Percentiles rank a stretch among this genome's conserved stretches.
phyloP scores from a whole-genome alignment of 1,140 invertebrate species.

The Apocrypta bakeri region DNA sequence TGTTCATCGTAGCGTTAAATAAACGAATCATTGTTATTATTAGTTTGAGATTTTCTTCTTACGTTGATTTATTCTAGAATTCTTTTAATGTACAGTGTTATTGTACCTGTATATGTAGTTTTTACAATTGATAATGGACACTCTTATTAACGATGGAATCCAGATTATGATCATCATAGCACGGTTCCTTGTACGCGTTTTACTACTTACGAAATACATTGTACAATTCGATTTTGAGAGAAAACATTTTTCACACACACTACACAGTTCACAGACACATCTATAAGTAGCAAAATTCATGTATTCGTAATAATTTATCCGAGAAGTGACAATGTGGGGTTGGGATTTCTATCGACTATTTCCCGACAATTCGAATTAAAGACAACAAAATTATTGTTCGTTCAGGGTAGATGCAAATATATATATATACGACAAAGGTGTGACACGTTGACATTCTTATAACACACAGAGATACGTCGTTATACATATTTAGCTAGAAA shows the following conservation, averaged over 20 bases:
- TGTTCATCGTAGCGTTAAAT: conserved; percentile 22
- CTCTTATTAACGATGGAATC: not conserved
- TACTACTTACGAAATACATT: not conserved
- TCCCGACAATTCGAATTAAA: conserved; percentile 3
- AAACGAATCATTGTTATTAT: conserved; percentile 34
- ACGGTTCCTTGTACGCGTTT: not conserved
- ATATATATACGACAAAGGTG: not conserved
- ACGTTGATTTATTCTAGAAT: conserved; percentile 34
- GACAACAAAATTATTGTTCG: conserved; percentile 29
- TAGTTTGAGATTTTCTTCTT: conserved; percentile 23
- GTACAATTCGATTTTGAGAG: not conserved
- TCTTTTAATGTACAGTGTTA: conserved; percentile 29
- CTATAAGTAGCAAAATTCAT: no score
- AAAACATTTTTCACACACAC: not conserved
- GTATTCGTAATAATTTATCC: no score
- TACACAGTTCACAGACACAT: not conserved
- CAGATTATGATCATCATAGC: not conserved
- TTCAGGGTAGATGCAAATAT: conserved; percentile 24
- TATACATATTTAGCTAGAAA: conserved; percentile 40
- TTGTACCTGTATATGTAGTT: not conserved
- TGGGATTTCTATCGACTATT: not conserved
- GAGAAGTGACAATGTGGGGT: not conserved
- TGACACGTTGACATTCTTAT: not conserved
- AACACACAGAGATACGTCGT: not conserved
- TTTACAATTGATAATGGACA: conserved; percentile 19